Evolutionary conservation across 2,888 invertebrate species (phyloP).

Genomic region (Nycteola revayana): DNA sequence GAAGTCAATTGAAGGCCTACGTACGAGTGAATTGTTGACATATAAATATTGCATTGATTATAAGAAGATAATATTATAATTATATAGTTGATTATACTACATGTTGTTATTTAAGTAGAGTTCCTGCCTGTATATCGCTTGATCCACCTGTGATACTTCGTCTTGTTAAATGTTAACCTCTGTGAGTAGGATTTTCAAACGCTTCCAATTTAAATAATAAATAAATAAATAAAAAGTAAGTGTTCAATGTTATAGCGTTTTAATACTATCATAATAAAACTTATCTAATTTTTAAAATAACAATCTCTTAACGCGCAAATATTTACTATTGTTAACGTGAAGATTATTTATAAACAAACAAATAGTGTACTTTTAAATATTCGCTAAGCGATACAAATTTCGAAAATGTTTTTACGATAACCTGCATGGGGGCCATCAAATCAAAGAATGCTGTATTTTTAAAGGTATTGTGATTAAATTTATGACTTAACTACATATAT

Average conservation of each 20-base stretch:
- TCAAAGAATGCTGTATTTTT: slow-evolving; percentile 64
- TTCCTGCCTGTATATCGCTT: slow-evolving; percentile 78
- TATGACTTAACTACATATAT: too few relatives aligned
- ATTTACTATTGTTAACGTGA: slow-evolving; percentile 28
- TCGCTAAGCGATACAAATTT: slow-evolving; percentile 16
- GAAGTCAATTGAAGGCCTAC: slow-evolving; percentile 72
- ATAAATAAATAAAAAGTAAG: too few relatives aligned
- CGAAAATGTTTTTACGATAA: slow-evolving; percentile 45
- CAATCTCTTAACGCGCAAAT: slow-evolving; percentile 32
- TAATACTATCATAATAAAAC: slow-evolving; percentile 35
- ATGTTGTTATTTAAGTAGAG: slow-evolving; percentile 60
- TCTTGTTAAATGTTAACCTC: slow-evolving; percentile 57
- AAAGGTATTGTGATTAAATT: slow-evolving; percentile 49
- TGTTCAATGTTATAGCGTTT: slow-evolving; percentile 46
- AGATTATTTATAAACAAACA: slow-evolving; percentile 23
- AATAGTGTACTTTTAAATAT: slow-evolving; percentile 9
- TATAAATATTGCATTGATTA: slow-evolving; percentile 41
- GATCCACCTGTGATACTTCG: slow-evolving; percentile 75
- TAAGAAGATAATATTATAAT: slow-evolving; percentile 36
- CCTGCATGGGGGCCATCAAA: slow-evolving; percentile 76
- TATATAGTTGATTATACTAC: slow-evolving; percentile 43
- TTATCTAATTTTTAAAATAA: slow-evolving; percentile 20
- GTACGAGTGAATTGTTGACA: slow-evolving; percentile 55
- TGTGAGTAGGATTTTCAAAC: slow-evolving; percentile 48
- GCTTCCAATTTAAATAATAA: slow-evolving; percentile 57